A percentile compares a stretch with the other conserved stretches of the same genome.
Conservation (phyloP, 2,888 invertebrate genomes). For the Eupithecia exiguata region DNA sequence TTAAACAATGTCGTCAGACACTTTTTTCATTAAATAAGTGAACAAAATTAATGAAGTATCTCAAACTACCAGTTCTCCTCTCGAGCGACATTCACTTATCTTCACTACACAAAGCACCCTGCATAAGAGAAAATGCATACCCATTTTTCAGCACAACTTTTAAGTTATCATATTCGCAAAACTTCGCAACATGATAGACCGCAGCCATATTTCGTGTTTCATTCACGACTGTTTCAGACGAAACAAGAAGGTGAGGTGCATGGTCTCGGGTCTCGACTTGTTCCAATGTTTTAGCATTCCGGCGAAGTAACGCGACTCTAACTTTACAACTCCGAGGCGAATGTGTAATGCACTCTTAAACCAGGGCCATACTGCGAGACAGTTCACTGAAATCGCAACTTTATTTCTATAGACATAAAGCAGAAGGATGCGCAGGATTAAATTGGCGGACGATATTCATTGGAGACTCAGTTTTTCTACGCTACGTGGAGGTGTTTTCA, state of each 20-base stretch:
- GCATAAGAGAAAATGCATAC: neutral
- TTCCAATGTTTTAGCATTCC: constrained; percentile 55
- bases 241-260: constrained; percentile 20
- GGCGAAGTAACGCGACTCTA: constrained; percentile 54
- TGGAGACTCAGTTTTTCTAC: constrained; percentile 55
- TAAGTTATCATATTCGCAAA: constrained; percentile 6
- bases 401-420: constrained; percentile 30
- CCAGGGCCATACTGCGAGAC: constrained; percentile 33
- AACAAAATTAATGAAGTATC: neutral
- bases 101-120: neutral
- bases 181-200: neutral
- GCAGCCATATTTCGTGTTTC: constrained; percentile 5
- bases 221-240: neutral
- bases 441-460: constrained; percentile 45
- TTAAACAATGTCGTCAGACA: neutral
- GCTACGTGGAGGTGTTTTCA: constrained; percentile 53
- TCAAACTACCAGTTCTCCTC: neutral
- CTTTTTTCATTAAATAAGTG: too few relatives aligned
- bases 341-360: constrained; percentile 63
- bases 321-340: constrained; percentile 57
- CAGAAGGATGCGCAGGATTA: constrained; percentile 23
- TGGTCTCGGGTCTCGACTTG: constrained; percentile 15
- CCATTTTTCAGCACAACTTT: constrained; percentile 14
- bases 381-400: constrained; percentile 31
- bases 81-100: neutral